Evolutionary conservation across 2,888 invertebrate genomes (phyloP).

Genomic region (Lasioglossum malachurum): DNA sequence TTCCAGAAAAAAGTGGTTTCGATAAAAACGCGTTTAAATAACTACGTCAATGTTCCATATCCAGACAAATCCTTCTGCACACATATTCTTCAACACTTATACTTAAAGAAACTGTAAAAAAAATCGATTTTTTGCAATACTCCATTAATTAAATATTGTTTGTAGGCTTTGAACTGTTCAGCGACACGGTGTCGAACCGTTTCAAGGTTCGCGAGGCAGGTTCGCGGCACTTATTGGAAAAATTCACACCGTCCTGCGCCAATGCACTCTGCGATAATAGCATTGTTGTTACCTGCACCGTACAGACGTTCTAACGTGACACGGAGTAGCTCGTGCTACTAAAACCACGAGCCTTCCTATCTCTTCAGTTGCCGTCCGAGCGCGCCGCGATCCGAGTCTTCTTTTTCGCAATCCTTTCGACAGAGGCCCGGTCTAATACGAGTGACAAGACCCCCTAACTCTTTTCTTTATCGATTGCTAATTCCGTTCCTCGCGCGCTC

Average conservation of each 20-base stretch:
- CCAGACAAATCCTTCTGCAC: background rate
- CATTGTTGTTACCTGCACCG: conserved; percentile 76
- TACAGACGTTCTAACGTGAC: conserved; percentile 80
- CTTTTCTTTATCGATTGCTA: background rate
- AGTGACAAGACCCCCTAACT: background rate
- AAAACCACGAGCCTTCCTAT: conserved; percentile 73
- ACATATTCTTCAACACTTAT: background rate
- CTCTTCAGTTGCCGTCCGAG: conserved; percentile 81
- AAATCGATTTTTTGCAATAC: background rate
- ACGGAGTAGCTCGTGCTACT: conserved; percentile 72
- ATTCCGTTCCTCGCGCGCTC: background rate
- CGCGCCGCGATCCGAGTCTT: conserved; percentile 72
- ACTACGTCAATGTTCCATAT: background rate
- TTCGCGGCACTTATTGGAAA: conserved; percentile 63
- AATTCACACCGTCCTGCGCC: conserved; percentile 77
- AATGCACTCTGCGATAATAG: conserved; percentile 79
- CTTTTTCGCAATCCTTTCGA: conserved; percentile 44
- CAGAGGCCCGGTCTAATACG: background rate
- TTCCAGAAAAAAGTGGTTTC: too few relatives aligned
- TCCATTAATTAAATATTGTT: background rate
- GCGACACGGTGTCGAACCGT: conserved; percentile 56
- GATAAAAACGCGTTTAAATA: background rate
- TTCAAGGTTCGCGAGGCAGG: conserved; percentile 63
- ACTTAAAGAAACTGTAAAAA: background rate
- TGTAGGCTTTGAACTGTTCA: background rate